Percentiles rank a stretch among this genome's conserved stretches.
Evolutionary conservation across 1,140 invertebrate species (phyloP).

Genomic region (Drosophila ambigua): DNA sequence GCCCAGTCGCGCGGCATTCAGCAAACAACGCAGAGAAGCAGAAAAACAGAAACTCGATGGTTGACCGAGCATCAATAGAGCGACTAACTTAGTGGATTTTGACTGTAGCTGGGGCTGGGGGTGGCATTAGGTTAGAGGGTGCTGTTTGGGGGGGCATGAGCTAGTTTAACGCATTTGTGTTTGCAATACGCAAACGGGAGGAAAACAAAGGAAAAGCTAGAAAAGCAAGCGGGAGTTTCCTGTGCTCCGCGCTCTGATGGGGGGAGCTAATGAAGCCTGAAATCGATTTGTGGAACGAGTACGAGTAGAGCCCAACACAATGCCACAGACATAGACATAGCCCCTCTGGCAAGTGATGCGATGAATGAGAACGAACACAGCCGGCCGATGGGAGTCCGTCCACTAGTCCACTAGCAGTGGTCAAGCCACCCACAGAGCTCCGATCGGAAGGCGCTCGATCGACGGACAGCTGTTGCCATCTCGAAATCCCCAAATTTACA

Average conservation of each 20-base stretch:
- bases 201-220: slow-evolving; percentile 52
- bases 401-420: slow-evolving; percentile 14
- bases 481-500: slow-evolving; percentile 75
- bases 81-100: slow-evolving; percentile 54
- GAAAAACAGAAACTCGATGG: slow-evolving; percentile 47
- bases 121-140: too few species aligned
- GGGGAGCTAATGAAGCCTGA: slow-evolving; percentile 72
- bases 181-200: slow-evolving; percentile 25
- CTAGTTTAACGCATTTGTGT: slow-evolving; percentile 53
- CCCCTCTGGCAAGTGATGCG: slow-evolving; percentile 32
- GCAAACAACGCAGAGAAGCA: slow-evolving; percentile 45
- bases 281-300: slow-evolving; percentile 67
- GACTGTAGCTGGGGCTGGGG: slow-evolving; percentile 2
- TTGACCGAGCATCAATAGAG: slow-evolving; percentile 75
- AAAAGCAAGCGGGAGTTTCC: slow-evolving; percentile 68
- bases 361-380: slow-evolving; percentile 49
- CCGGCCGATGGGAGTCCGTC: slow-evolving; percentile 3
- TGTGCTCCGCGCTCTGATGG: slow-evolving; percentile 52
- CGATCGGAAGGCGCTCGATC: slow-evolving; percentile 5
- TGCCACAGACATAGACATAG: slow-evolving; percentile 2
- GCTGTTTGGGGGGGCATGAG: not conserved
- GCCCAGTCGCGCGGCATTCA: slow-evolving; percentile 32
- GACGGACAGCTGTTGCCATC: slow-evolving; percentile 70
- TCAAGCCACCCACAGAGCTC: slow-evolving; percentile 42
- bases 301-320: not conserved